Base-by-base conservation (phyloP, 2,113 vertebrate genomes). In the Chroicocephalus ridibundus region DNA sequence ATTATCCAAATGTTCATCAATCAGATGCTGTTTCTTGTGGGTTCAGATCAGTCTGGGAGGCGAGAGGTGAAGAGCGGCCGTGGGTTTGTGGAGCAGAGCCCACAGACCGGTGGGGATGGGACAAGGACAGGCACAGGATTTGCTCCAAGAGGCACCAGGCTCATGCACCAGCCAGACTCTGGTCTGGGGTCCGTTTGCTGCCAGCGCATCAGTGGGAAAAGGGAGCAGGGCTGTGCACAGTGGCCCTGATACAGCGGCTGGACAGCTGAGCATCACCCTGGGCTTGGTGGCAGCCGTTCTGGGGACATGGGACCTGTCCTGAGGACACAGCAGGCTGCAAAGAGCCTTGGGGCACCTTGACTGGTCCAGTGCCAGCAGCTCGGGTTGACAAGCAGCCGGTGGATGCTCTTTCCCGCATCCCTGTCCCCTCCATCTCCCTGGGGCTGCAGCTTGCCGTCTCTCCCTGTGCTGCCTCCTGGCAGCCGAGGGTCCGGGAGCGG, bases 291-390 rank as follows among this genome's bases (percentile, higher is more conserved):
- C 66, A 12, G 27, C 52, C 1, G 0, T 29, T 34, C 2, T 4
- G 52, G 40, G 25, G 26, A 13, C 72, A 12, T 0, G 3, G 46
- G 19, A 29, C 20, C 21, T 1, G 5, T 24, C 36, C 78, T 0
- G 13, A 51, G 64, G 27, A 12, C n/a, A 4, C 24, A 13, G 22
- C 1, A 1, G 51, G 29, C 20, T 14, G 24, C 11, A 3, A 26
- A 60, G 11, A 0, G 3, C 21, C 55, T 26, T 24, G 61, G 62
- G 62, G 14, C 55, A 9, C 44, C 29, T 13, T 0, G 2, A 15
- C 17, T 7, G 16, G 27, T 32, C 29, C 52, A 3, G 3, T 47
- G 49, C 76, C 25, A 14, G 76, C 16, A 5, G 76, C 62, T 69
- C 27, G 2, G 2, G 20, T 14, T 62, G 52, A 13, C 20, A 4